Evolutionary conservation across 2,888 invertebrate species (phyloP).

Genomic region (Selenia dentaria): DNA sequence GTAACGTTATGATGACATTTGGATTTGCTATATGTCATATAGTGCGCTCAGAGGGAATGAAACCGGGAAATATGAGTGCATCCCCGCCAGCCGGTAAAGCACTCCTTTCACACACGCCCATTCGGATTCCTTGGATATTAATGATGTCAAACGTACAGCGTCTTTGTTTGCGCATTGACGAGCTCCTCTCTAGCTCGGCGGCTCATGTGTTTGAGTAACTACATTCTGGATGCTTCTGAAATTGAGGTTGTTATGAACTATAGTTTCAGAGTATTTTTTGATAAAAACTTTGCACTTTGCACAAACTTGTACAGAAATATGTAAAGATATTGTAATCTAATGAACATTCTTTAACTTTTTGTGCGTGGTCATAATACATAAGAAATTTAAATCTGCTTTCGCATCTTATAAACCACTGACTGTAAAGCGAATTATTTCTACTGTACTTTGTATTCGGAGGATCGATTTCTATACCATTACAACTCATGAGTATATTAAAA

Average conservation of each 20-base stretch:
- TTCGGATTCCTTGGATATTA: constrained; percentile 55
- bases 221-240: constrained; percentile 1
- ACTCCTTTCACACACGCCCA: constrained; percentile 43
- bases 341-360: too few relatives aligned
- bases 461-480: too few relatives aligned
- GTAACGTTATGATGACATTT: constrained; percentile 68
- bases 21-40: constrained; percentile 48
- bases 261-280: constrained; percentile 6
- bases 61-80: constrained; percentile 67
- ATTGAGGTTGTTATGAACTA: neutral
- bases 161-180: constrained; percentile 58
- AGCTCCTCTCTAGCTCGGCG: constrained; percentile 34
- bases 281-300: constrained; percentile 7
- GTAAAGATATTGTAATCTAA: too few relatives aligned
- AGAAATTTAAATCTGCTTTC: too few relatives aligned
- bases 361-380: too few relatives aligned
- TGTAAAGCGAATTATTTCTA: too few relatives aligned
- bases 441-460: too few relatives aligned
- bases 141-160: constrained; percentile 52
- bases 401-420: too few relatives aligned
- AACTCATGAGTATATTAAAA: too few relatives aligned
- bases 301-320: too few relatives aligned
- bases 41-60: constrained; percentile 52
- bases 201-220: constrained; percentile 44
- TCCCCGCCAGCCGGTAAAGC: constrained; percentile 44